These are phyloP conservation scores for Uloborus plumipes DNA, from an alignment of 2,888 invertebrate species.

Conservation along the genomic window DNA sequence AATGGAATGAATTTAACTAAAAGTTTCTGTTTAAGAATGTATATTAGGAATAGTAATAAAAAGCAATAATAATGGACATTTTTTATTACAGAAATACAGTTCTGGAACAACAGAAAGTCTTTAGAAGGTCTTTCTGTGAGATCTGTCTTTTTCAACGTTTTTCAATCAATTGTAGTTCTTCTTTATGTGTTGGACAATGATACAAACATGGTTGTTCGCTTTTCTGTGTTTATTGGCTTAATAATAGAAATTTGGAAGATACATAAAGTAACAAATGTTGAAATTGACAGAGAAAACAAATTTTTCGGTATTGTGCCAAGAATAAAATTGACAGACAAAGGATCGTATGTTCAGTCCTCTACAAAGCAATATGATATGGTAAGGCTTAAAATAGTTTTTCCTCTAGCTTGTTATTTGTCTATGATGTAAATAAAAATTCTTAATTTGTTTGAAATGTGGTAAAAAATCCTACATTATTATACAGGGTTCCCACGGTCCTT, in stretches of 20 bases:
- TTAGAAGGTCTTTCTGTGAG: slow-evolving; percentile 97
- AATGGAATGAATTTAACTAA: background rate
- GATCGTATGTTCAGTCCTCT: slow-evolving; percentile 94
- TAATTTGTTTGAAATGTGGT: too few relatives aligned
- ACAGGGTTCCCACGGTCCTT: too few relatives aligned
- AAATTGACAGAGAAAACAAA: slow-evolving; percentile 80
- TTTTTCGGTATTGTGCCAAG: slow-evolving; percentile 85
- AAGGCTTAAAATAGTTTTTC: slow-evolving; percentile 62
- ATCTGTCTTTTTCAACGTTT: slow-evolving; percentile 98
- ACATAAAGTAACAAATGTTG: slow-evolving; percentile 81
- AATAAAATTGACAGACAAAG: slow-evolving; percentile 89
- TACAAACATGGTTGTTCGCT: slow-evolving; percentile 94
- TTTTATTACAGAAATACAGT: slow-evolving; percentile 86
- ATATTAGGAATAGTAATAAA: too few relatives aligned
- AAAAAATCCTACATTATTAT: too few relatives aligned
- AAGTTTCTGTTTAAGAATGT: too few relatives aligned
- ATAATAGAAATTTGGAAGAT: slow-evolving; percentile 99
- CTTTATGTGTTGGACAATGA: slow-evolving; percentile 98
- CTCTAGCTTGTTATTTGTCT: too few relatives aligned
- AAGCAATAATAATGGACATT: background rate
- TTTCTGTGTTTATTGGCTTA: slow-evolving; percentile 94
- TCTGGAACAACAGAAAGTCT: slow-evolving; percentile 98
- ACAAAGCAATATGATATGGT: slow-evolving; percentile 89
- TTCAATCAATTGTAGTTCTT: slow-evolving; percentile 94
- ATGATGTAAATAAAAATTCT: too few relatives aligned